phyloP scores from a whole-genome alignment of 2,888 invertebrate genomes.

The Hirtodrosophila cameraria region DNA sequence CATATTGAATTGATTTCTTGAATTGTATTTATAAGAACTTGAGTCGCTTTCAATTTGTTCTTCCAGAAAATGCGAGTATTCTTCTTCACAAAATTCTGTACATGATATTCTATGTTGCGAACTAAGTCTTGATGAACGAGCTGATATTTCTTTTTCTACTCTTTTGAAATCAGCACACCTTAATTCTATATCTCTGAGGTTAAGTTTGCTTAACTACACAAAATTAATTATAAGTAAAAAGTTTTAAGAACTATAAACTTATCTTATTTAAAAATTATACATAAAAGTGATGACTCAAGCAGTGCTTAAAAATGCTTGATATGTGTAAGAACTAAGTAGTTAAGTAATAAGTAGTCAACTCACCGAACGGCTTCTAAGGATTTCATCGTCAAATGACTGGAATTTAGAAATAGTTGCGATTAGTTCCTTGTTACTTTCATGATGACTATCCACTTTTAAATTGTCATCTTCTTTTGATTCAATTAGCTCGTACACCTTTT shows the following conservation, averaged over 20 bases:
- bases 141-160: neutral
- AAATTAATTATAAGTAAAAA: too few relatives aligned
- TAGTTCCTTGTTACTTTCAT: neutral
- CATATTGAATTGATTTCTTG: too few relatives aligned
- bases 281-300: too few relatives aligned
- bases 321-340: too few relatives aligned
- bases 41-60: conserved; percentile 1
- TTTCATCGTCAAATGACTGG: too few relatives aligned
- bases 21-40: neutral
- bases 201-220: conserved; percentile 18
- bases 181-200: conserved; percentile 8
- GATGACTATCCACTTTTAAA: neutral
- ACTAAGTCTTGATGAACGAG: neutral
- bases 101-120: neutral
- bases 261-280: too few relatives aligned
- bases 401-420: neutral
- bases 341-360: neutral
- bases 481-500: conserved; percentile 16
- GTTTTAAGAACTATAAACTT: too few relatives aligned
- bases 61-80: neutral
- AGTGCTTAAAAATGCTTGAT: too few relatives aligned
- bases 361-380: neutral
- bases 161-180: neutral
- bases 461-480: neutral
- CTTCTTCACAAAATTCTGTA: neutral